A percentile compares a stretch with the other conserved stretches of the same genome.
Evolutionary conservation across 30 jellyfish, hydroid and myxozoan species (phyloP).

Genomic region (Rhopilema esculentum): DNA sequence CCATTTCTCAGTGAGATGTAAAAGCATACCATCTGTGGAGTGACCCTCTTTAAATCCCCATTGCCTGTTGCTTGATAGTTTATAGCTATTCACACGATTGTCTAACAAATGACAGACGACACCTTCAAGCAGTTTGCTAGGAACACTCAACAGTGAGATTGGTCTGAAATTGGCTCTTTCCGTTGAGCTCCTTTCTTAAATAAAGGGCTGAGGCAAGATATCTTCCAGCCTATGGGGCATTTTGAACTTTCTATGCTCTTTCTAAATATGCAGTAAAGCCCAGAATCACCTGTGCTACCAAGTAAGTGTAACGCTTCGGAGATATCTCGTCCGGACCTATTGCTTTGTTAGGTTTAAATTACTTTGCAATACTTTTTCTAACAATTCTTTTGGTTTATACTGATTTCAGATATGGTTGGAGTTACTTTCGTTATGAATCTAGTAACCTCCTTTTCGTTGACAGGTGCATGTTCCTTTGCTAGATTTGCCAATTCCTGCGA

Average conservation of each 20-base stretch:
- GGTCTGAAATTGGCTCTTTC: slow-evolving; percentile 36
- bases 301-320: slow-evolving; percentile 2
- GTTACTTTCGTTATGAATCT: slow-evolving; percentile 3
- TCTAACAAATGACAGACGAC: slow-evolving; percentile 31
- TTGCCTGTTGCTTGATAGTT: slow-evolving; percentile 22
- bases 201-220: slow-evolving; percentile 12
- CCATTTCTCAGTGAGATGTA: slow-evolving; percentile 25
- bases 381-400: neutral
- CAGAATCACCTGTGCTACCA: slow-evolving; percentile 9
- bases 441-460: neutral
- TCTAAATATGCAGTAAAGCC: slow-evolving; percentile 5
- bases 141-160: slow-evolving; percentile 35
- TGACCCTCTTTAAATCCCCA: slow-evolving; percentile 21
- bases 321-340: slow-evolving; percentile 9
- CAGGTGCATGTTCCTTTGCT: neutral
- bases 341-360: slow-evolving; percentile 18
- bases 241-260: slow-evolving; percentile 15
- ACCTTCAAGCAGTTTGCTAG: slow-evolving; percentile 46
- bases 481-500: slow-evolving; percentile 2
- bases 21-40: slow-evolving; percentile 4
- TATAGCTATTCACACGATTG: slow-evolving; percentile 1
- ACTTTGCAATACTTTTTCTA: neutral
- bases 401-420: slow-evolving; percentile 4
- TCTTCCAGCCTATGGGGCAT: slow-evolving; percentile 40
- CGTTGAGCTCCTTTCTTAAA: slow-evolving; percentile 10